Evolutionary conservation across 2,888 invertebrate genomes (phyloP), one percentile per base, ranked within the genome.

Genomic region (Apomyelois bistriatella): DNA sequence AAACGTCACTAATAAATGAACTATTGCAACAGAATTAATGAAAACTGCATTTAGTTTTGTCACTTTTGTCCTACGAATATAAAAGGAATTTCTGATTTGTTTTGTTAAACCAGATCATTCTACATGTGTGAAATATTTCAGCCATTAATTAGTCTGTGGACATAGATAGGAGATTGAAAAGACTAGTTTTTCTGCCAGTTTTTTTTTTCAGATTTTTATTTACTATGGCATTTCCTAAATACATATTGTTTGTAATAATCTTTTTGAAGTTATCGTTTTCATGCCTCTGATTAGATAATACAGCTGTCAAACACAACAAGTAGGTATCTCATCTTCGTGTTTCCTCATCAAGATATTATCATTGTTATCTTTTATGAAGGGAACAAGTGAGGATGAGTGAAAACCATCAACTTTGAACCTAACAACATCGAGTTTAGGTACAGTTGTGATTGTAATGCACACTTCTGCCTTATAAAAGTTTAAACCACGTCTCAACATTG

Each of bases 231-330:
- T 9, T 16, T 10, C 16, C 40, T 8, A 13, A 16, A 16, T 32
- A 32, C 15, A 9, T 38, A 15, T 3, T 16, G 13, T 8, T 38
- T 15, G 7, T 8, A 13, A 9, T 15, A 40, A 16, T 13, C 15
- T 8, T 16, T 32, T 32, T 6, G 1, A 32, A 40, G 40, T 16
- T 40, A 40, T 16, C 40, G 9, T 9, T 16, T n/a, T 9, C 32
- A 32, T 32, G 30, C 46, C 22, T 30, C 2, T 32, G 46, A 46
- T 46, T 10, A 46, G 35, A 35, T 35, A 48, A 41, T 5, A 41
- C 32, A 17, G 48, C 22, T 43, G 16, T 51, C 37, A 36, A 42
- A 54, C 54, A 51, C 48, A 30, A 51, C 52, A 37, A 41, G 28
- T n/a, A n/a, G n/a, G n/a, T 10, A 46, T 46, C 46, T 32, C 46